Base-by-base conservation (phyloP, 2,888 invertebrate genomes). In the Apeira syringaria region DNA sequence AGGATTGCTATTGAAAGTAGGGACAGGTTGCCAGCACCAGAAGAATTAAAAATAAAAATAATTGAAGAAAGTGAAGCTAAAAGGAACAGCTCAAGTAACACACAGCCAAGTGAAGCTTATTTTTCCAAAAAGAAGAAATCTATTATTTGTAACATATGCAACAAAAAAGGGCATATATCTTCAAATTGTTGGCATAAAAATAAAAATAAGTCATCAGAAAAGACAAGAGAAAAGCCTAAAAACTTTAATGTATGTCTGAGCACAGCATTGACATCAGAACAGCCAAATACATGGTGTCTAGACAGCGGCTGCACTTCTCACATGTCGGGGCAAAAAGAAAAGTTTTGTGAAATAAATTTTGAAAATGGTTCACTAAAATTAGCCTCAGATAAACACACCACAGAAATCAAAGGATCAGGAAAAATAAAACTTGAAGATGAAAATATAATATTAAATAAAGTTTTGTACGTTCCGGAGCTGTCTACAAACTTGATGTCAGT, bases 21-120 rank as follows among this genome's bases (percentile, higher is more conserved):
- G 9, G 46, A 46, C 26, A 41, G 3, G 3, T 13, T 49, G 3
- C 46, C 51, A 8, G 36, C 18, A n/a, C 42, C 48, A 13, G 47
- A 54, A 15, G 31, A 48, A 15, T 32, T 56, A 1, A 51, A 41
- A 43, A 35, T 47, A 17, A 50, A 49, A 41, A 48, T 54, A 15
- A 41, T 54, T 4, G 52, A 54, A 34, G 44, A 53, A 34, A 33
- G 17, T 32, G 26, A 53, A 26, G 20, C 20, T 7, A 5, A 6
- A 6, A n/a, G n/a, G n/a, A n/a, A n/a, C n/a, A n/a, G n/a, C n/a
- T n/a, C n/a, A n/a, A n/a, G n/a, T n/a, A n/a, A n/a, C n/a, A n/a
- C 1, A 3, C 2, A 24, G 3, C 2, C n/a, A n/a, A n/a, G n/a
- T 8, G 22, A 34, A 15, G 9, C 12, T 7, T 8, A 22, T 15